Base-by-base conservation (phyloP, 1,140 invertebrate species). In the Temnothorax curvispinosus region DNA sequence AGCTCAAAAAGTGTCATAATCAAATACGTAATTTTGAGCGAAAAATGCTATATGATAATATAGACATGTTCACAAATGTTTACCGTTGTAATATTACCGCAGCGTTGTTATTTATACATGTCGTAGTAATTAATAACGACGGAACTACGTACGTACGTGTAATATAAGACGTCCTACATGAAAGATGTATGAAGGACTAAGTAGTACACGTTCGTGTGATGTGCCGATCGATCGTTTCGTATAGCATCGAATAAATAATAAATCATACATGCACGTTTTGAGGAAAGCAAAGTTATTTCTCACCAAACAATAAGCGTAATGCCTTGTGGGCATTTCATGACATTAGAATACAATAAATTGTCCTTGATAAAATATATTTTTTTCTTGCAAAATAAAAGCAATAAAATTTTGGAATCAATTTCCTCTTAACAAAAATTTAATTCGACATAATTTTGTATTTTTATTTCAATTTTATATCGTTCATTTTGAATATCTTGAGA, bases 381-480 rank as follows among this genome's bases (percentile, higher is more conserved):
- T 11, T 27, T 32, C 35, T 8, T 13, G 1, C 18, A 65, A 7
- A 41, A 41, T 41, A 65, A 65, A 9, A 65, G 3, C n/a, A 65
- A n/a, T 38, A 64, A 56, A 56, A 21, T 11, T n/a, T 38, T 41
- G 7, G 3, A 41, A 41, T 38, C 32, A 64, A n/a, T 64, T 64
- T 64, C 35, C n/a, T 65, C 38, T 21, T 67, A 67, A 41, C n/a
- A 67, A 67, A 67, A 67, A 21, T 44, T 67, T 67, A 67, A 44
- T 67, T 5, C 3, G 1, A 41, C 6, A 21, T 11, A 3, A 41
- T 21, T 41, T 41, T 65, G n/a, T 9, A 35, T 38, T 65, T 21
- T 21, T 0, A 21, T 21, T 21, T 21, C 21, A 21, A 21, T 21
- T 21, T 21, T 21, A 21, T 21, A 21, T 41, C 9, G 11, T n/a